Conservation (phyloP, 2,113 vertebrate species). For the Antechinus stuartii region DNA sequence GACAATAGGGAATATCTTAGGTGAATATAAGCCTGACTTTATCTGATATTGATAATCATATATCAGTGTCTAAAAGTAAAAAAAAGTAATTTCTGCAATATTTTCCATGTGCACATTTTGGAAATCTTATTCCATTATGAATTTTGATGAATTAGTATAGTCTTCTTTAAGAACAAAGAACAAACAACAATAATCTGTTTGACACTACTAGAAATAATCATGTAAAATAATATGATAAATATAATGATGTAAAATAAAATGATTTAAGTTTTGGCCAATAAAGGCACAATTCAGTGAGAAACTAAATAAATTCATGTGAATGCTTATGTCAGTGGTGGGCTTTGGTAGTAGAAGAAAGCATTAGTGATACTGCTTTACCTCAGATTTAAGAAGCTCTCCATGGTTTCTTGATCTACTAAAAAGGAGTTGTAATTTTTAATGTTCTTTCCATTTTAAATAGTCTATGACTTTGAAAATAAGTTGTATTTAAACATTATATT, state of each 20-base stretch:
- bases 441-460: not conserved
- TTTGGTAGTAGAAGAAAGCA: not conserved
- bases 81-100: not conserved
- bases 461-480: not conserved
- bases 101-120: not conserved
- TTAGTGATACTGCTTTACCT: not conserved
- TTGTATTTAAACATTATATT: constrained; percentile 5
- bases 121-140: not conserved
- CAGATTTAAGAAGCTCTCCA: not conserved
- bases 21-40: not conserved
- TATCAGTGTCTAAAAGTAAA: not conserved
- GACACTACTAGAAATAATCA: not conserved
- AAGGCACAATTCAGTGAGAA: not conserved
- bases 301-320: not conserved
- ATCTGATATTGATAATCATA: not conserved
- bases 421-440: not conserved
- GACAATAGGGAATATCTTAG: not conserved
- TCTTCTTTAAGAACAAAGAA: too few species aligned
- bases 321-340: not conserved
- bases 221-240: not conserved
- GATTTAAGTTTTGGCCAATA: not conserved
- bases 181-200: not conserved
- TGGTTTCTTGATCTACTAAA: not conserved
- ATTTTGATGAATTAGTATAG: not conserved
- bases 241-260: not conserved